Percentiles rank a stretch among this genome's conserved stretches.
Conservation (phyloP, 2,888 invertebrate species). For the Rapana venosa region DNA sequence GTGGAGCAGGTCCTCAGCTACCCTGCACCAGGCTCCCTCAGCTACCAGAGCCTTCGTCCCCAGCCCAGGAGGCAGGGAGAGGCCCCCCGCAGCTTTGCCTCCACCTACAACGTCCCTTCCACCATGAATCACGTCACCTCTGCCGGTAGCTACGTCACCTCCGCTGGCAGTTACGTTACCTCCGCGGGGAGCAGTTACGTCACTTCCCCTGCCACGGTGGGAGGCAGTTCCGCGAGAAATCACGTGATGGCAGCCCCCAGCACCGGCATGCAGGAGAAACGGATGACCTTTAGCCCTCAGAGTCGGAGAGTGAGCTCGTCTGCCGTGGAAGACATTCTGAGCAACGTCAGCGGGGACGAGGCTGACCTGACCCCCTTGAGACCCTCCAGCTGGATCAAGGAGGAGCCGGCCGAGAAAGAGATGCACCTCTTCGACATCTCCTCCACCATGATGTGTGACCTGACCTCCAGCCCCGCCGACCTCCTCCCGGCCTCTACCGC, state of each 20-base stretch:
- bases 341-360: neutral
- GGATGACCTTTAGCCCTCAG: constrained; percentile 44
- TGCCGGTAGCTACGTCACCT: neutral
- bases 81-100: constrained; percentile 7
- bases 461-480: neutral
- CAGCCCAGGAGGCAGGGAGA: neutral
- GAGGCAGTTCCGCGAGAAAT: too few species aligned
- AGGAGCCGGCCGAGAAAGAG: constrained; percentile 46
- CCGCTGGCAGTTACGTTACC: neutral
- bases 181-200: neutral
- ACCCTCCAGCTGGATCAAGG: constrained; percentile 46
- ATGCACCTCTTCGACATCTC: constrained; percentile 47
- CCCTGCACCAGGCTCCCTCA: constrained; percentile 53
- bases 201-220: neutral
- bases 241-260: neutral
- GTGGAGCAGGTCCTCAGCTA: constrained; percentile 84
- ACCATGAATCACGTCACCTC: neutral
- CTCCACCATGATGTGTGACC: constrained; percentile 39
- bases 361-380: neutral
- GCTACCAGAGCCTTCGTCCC: neutral
- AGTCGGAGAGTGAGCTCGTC: constrained; percentile 63
- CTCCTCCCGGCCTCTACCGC: constrained; percentile 46
- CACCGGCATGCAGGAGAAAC: constrained; percentile 38
- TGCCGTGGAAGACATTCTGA: constrained; percentile 65
- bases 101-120: neutral